Evolutionary conservation across 2,797 vertebrate species (phyloP).

Genomic region (Pristis pectinata): DNA sequence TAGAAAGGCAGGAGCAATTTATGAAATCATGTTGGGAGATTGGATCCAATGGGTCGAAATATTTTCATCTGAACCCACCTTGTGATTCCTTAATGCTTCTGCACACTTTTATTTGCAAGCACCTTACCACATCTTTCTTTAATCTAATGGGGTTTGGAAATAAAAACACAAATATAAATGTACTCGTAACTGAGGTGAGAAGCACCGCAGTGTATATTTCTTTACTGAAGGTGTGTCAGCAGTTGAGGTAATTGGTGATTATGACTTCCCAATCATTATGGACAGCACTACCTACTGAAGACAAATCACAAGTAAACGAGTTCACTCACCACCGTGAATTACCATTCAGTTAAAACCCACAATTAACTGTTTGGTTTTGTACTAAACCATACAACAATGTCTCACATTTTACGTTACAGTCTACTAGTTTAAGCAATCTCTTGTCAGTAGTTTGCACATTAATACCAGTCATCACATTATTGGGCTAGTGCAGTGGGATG

Average conservation of each 20-base stretch:
- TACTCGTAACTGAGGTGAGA: neutral
- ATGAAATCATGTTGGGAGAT: neutral
- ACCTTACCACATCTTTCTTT: neutral
- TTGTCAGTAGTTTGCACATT: neutral
- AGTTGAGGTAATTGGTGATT: neutral
- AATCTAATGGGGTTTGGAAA: neutral
- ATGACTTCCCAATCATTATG: neutral
- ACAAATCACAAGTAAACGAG: neutral
- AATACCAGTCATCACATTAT: neutral
- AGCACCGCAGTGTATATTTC: neutral
- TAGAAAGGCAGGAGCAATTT: neutral
- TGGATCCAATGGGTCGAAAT: neutral
- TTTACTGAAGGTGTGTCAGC: neutral
- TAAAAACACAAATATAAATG: neutral
- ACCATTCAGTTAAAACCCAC: neutral
- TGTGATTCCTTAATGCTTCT: neutral
- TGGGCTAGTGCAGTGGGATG: neutral
- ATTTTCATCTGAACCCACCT: neutral
- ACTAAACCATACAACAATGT: neutral
- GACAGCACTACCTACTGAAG: neutral
- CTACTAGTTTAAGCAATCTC: neutral
- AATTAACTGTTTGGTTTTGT: neutral
- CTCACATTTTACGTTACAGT: neutral
- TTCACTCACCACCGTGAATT: neutral
- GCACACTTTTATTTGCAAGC: neutral